phyloP scores from a whole-genome alignment of 1,140 invertebrate species.

The Ooceraea biroi region DNA sequence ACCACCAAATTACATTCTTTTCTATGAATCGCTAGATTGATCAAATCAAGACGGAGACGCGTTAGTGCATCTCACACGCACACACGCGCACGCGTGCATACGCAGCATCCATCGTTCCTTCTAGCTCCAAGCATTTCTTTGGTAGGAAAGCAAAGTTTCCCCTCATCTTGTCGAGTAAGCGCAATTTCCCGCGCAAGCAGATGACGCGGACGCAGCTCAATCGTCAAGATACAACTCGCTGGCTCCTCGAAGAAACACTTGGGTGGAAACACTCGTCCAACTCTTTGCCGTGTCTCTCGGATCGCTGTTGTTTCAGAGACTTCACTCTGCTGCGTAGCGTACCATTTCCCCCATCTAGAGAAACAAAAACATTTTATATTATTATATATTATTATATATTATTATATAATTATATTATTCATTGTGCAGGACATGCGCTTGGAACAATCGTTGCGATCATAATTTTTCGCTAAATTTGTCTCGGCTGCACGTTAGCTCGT shows the following conservation, averaged over 20 bases:
- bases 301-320: conserved; percentile 47
- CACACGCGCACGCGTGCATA: background rate
- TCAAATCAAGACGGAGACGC: no score
- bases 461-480: background rate
- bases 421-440: no score
- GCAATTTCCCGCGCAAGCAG: conserved; percentile 55
- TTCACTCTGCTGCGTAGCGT: conserved; percentile 4
- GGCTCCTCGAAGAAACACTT: conserved; percentile 56
- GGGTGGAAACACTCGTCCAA: conserved; percentile 21
- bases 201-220: conserved; percentile 54
- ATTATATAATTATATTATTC: no score
- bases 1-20: background rate
- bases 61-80: background rate
- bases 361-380: no score
- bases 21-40: no score
- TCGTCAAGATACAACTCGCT: conserved; percentile 54
- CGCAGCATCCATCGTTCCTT: conserved; percentile 3
- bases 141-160: conserved; percentile 17
- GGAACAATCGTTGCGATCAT: no score
- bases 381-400: no score
- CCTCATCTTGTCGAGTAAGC: conserved; percentile 3
- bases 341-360: background rate
- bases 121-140: conserved; percentile 8
- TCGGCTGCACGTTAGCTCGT: conserved; percentile 23
- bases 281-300: conserved; percentile 29